Conservation (phyloP, 37 sponge, comb jelly and placozoan genomes). For the Beroe forskalii region DNA sequence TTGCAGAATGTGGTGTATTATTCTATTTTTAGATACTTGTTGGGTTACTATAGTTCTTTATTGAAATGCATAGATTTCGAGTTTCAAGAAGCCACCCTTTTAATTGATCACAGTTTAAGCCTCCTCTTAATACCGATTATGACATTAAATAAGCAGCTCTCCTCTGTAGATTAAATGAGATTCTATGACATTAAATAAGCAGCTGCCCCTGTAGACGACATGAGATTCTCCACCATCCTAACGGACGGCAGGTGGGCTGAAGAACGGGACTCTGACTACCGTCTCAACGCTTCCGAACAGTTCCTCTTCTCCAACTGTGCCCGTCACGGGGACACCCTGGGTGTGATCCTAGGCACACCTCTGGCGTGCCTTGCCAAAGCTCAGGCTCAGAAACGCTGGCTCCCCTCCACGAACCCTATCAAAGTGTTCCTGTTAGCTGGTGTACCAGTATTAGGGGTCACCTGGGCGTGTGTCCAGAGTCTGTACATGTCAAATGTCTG, state of each 20-base stretch:
- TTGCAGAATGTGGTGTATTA: no score
- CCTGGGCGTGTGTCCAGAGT: not conserved
- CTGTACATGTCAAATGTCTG: not conserved
- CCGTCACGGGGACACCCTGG: slow-evolving; percentile 24
- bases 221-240: not conserved
- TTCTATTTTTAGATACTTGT: no score
- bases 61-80: no score
- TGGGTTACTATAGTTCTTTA: no score
- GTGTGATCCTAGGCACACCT: slow-evolving; percentile 11
- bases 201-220: no score
- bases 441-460: not conserved
- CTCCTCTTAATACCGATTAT: no score
- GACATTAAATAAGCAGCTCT: no score
- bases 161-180: no score
- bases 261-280: not conserved
- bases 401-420: not conserved
- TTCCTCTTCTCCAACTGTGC: slow-evolving; percentile 26
- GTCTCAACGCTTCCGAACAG: not conserved
- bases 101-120: no score
- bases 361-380: not conserved
- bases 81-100: no score
- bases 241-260: not conserved
- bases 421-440: not conserved
- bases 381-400: not conserved
- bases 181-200: no score